Percentiles rank a stretch among this genome's conserved stretches.
Evolutionary conservation across 1,140 invertebrate species (phyloP).

Genomic region (Latrodectus geometricus): DNA sequence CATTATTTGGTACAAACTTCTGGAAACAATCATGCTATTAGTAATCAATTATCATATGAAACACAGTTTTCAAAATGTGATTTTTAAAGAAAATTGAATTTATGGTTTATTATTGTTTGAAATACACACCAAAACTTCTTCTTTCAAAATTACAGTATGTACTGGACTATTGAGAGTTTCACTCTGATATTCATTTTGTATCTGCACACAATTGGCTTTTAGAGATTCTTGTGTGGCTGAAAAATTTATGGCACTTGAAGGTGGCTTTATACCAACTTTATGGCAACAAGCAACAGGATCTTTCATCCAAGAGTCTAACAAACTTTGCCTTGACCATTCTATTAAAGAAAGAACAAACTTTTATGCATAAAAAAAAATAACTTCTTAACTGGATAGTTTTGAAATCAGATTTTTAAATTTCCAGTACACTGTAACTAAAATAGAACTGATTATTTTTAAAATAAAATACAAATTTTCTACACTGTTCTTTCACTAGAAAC

Average conservation of each 20-base stretch:
- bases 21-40: too few relatives aligned
- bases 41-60: too few relatives aligned
- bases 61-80: too few relatives aligned
- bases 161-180: constrained; percentile 63
- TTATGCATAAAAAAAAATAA: not conserved
- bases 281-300: constrained; percentile 78
- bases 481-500: too few relatives aligned
- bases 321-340: constrained; percentile 80
- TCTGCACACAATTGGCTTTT: constrained; percentile 46
- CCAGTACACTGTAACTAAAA: not conserved
- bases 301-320: constrained; percentile 80
- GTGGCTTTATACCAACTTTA: constrained; percentile 77
- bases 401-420: not conserved
- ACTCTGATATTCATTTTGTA: constrained; percentile 62
- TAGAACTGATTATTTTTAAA: not conserved
- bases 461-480: not conserved
- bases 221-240: constrained; percentile 44
- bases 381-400: not conserved
- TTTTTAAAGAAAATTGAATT: too few relatives aligned
- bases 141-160: constrained; percentile 38
- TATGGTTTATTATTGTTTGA: too few relatives aligned
- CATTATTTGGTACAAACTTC: too few relatives aligned
- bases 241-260: constrained; percentile 66
- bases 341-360: constrained; percentile 52
- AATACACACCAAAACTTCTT: constrained; percentile 50